phyloP scores from a whole-genome alignment of 2,797 vertebrate genomes.

The Notolabrus celidotus region DNA sequence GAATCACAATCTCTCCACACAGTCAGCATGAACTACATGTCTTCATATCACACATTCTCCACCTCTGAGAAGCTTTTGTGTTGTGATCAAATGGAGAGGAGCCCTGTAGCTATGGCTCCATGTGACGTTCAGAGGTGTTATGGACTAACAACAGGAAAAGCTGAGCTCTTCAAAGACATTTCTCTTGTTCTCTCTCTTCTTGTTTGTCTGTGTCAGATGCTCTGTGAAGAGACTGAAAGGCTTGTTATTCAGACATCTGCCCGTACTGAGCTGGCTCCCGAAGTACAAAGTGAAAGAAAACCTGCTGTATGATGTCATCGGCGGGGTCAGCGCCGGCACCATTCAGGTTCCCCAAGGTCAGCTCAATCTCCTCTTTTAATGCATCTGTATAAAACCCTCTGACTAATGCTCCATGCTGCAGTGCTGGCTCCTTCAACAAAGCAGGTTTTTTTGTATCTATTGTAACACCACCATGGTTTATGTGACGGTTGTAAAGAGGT shows the following conservation, averaged over 20 bases:
- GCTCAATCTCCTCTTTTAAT: slow-evolving; percentile 38
- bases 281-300: slow-evolving; percentile 91
- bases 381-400: too few species aligned
- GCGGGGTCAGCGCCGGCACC: slow-evolving; percentile 91
- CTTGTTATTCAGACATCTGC: slow-evolving; percentile 85
- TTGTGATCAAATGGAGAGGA: slow-evolving; percentile 26
- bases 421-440: neutral
- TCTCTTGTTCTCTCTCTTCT: neutral
- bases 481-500: slow-evolving; percentile 27
- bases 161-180: slow-evolving; percentile 20
- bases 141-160: slow-evolving; percentile 18
- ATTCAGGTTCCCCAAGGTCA: slow-evolving; percentile 95
- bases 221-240: slow-evolving; percentile 85
- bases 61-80: slow-evolving; percentile 37
- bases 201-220: slow-evolving; percentile 82
- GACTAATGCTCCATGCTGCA: slow-evolving; percentile 15
- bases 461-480: slow-evolving; percentile 35
- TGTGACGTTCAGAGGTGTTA: slow-evolving; percentile 27
- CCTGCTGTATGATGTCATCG: slow-evolving; percentile 88
- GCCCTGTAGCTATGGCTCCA: slow-evolving; percentile 11
- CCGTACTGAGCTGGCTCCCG: slow-evolving; percentile 90
- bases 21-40: slow-evolving; percentile 19
- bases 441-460: slow-evolving; percentile 21
- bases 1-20: slow-evolving; percentile 3
- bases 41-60: slow-evolving; percentile 8